Percentiles rank a stretch among this genome's conserved stretches.
Evolutionary conservation across 2,888 invertebrate species (phyloP).

Genomic region (Polyommatus icarus): DNA sequence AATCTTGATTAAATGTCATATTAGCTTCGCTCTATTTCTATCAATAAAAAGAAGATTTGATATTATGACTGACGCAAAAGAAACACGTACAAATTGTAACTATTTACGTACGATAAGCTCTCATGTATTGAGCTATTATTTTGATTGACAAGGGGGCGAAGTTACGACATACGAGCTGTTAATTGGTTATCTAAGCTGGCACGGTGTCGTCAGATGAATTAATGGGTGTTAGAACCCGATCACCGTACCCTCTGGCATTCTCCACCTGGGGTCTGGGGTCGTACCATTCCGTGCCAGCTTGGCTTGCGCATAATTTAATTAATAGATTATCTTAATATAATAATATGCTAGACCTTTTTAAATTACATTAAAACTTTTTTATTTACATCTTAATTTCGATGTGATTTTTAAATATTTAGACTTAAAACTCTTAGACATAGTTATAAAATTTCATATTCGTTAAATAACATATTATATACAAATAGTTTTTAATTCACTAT

Average conservation of each 20-base stretch:
- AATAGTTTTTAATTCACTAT: not conserved
- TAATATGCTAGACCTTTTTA: not conserved
- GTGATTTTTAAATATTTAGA: not conserved
- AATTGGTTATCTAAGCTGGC: not conserved
- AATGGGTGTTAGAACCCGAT: not conserved
- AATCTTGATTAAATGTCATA: too few species aligned
- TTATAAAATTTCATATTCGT: too few species aligned
- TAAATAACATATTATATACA: not conserved
- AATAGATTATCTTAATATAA: not conserved
- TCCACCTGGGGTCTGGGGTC: not conserved
- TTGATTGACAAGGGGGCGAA: not conserved
- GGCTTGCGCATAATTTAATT: not conserved
- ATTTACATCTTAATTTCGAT: not conserved
- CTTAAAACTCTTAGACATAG: too few species aligned
- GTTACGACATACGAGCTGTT: not conserved
- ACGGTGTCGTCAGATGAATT: not conserved
- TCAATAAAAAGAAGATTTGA: too few species aligned
- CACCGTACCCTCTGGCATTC: not conserved
- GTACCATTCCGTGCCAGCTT: not conserved
- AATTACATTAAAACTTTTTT: too few species aligned
- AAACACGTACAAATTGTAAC: too few species aligned
- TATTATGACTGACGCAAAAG: too few species aligned
- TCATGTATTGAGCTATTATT: not conserved
- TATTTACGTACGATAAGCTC: not conserved
- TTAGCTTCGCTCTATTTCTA: too few species aligned